Base-by-base conservation (phyloP, 2,113 vertebrate species). In the Pluvialis apricaria region DNA sequence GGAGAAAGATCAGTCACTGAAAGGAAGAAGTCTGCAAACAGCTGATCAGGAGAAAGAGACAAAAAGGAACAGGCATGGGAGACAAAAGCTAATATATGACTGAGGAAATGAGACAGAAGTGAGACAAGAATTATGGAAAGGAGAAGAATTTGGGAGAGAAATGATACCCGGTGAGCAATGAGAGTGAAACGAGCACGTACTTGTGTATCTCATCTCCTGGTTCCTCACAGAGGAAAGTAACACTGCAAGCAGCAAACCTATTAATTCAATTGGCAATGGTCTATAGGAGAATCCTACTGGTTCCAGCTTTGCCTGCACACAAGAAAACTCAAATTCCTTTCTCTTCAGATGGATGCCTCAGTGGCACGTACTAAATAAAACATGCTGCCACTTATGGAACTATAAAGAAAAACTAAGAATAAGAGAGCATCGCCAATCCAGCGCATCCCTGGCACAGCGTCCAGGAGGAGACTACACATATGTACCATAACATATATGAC, bases 371-470 rank as follows among this genome's bases (percentile, higher is more conserved):
- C 11, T 66, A 55, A 80, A 38, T 64, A 57, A 79, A 83, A 47
- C 5, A 49, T 9, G 6, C 26, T 93, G 28, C 20, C 66, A 52
- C 34, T 66, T 47, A 61, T 6, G 24, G 64, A 70, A 57, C 45
- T 36, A 49, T 13, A 29, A 93, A 82, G 26, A 70, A 82, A 75
- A 70, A 32, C 10, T 40, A 68, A 62, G 22, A 79, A 51, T n/a
- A 54, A 49, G 28, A 44, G 13, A 69, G 19, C 7, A 21, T 19
- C 3, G 6, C 19, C 55, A 51, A 64, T 22, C 15, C 42, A 78
- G 18, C 0, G 1, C 12, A 42, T 1, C 3, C 7, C 15, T 55
- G 8, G 14, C 18, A 64, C 8, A 20, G 5, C 18, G 6, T 49
- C 24, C 55, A 9, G 28, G 40, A 65, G 62, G 28, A 80, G n/a